Conservation (phyloP, 1,140 invertebrate species). For the Phthorimaea operculella region DNA sequence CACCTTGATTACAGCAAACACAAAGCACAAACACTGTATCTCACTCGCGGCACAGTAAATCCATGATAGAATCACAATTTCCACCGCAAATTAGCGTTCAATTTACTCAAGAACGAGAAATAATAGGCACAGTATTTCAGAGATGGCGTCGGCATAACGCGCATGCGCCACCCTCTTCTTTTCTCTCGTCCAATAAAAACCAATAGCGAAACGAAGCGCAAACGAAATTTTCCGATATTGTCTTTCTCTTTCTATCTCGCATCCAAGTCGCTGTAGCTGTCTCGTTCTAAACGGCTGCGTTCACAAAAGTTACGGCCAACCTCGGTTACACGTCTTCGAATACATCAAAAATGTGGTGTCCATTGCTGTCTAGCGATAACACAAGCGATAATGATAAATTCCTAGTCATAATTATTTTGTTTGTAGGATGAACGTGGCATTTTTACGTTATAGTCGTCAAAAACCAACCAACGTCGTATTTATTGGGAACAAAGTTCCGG, state of each 20-base stretch:
- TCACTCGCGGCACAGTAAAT: constrained; percentile 37
- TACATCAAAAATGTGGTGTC: too few relatives aligned
- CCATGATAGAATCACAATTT: constrained; percentile 52
- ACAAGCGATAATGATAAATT: too few relatives aligned
- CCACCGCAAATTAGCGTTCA: constrained; percentile 43
- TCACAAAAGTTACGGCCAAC: not conserved
- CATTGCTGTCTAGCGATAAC: too few relatives aligned
- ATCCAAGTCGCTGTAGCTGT: constrained; percentile 11
- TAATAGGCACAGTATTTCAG: constrained; percentile 59
- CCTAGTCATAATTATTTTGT: too few relatives aligned
- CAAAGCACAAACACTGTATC: constrained; percentile 29
- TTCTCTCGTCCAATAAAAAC: constrained; percentile 45
- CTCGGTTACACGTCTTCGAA: too few relatives aligned
- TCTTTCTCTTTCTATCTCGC: constrained; percentile 22
- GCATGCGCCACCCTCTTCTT: constrained; percentile 64
- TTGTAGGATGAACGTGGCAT: too few relatives aligned
- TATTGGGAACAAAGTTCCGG: too few relatives aligned
- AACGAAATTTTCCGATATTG: constrained; percentile 38
- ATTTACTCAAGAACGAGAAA: constrained; percentile 57
- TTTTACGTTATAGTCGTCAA: too few relatives aligned
- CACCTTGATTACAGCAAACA: constrained; percentile 26
- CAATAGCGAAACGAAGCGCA: constrained; percentile 35
- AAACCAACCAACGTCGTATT: too few relatives aligned
- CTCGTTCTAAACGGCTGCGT: constrained; percentile 18
- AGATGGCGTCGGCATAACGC: constrained; percentile 68